Conservation (phyloP, 2,888 invertebrate genomes). For the Candidula unifasciata region DNA sequence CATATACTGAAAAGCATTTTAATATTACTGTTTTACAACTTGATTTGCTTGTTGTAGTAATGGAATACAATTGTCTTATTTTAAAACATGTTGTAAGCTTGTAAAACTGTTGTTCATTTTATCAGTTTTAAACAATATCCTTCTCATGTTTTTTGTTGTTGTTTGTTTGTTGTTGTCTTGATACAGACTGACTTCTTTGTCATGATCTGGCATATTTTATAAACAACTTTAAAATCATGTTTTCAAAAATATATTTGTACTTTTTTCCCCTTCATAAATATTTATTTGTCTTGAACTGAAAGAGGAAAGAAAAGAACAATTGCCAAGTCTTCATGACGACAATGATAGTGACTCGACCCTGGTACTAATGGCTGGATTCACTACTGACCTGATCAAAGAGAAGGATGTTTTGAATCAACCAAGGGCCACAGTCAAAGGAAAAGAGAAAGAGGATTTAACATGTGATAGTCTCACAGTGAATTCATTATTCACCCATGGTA, state of each 20-base stretch:
- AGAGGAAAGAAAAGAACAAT: conserved; percentile 23
- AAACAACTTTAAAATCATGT: background rate
- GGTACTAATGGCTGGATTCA: conserved; percentile 40
- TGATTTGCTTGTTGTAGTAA: too few species aligned
- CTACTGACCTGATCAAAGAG: background rate
- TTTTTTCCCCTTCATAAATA: background rate
- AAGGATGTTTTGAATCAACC: background rate
- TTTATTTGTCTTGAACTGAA: background rate
- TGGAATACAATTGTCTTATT: too few species aligned
- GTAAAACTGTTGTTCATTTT: too few species aligned
- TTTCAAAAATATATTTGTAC: background rate
- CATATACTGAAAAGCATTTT: background rate
- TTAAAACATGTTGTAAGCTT: too few species aligned
- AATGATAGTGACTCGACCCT: conserved; percentile 54
- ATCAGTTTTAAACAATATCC: too few species aligned
- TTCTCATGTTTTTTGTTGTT: too few species aligned
- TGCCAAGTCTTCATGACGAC: conserved; percentile 28
- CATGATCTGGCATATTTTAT: background rate
- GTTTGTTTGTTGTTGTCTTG: background rate
- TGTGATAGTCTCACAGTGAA: background rate
- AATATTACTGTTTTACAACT: too few species aligned
- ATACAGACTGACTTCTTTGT: too few species aligned
- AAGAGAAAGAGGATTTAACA: background rate
- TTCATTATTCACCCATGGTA: conserved; percentile 11
- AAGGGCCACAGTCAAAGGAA: conserved; percentile 1